Base-by-base conservation (phyloP, 2,888 invertebrate species). In the Harpalus rufipes region DNA sequence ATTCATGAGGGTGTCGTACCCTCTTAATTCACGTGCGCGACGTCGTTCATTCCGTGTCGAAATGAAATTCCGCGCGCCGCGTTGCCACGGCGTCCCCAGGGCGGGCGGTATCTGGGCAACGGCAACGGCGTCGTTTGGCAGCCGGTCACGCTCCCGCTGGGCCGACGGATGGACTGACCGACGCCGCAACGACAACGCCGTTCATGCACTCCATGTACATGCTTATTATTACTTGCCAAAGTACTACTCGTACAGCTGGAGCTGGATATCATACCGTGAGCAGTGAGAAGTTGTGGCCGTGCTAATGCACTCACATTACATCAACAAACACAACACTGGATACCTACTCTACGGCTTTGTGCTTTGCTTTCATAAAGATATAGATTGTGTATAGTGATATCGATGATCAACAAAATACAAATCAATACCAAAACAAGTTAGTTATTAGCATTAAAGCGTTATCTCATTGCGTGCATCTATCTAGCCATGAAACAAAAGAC, bases 71-170 rank as follows among this genome's bases (percentile, higher is more conserved):
- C 78, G 58, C 80, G 44, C 78, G 58, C 58, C 76, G 32, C 68
- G 7, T 14, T 4, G 25, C 25, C 59, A 61, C 44, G 58, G 18
- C 61, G 56, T 78, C 78, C 78, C 56, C 6, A 8, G 58, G 25
- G 78, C 21, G 25, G 51, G 56, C n/a, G 41, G 10, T 51, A 58
- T 85, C 84, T 86, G 86, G 86, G 85, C 86, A 86, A 86, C 87
- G 86, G 85, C 86, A 86, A 86, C 87, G 87, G 87, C 86, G 86
- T 87, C 87, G 87, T 88, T 88, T 86, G 86, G 85, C 87, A 83
- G 86, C 87, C 87, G 86, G 88, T 87, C 88, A 87, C 87, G 87
- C 87, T 87, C 88, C 86, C 86, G 84, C 76, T 80, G 86, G 87
- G 78, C 21, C 56, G 18, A 14, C 41, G 72, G 41, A 14, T 16